Percentiles rank a stretch among this genome's conserved stretches.
Evolutionary conservation across 1,140 invertebrate species (phyloP).

Genomic region (Grapholita molesta): DNA sequence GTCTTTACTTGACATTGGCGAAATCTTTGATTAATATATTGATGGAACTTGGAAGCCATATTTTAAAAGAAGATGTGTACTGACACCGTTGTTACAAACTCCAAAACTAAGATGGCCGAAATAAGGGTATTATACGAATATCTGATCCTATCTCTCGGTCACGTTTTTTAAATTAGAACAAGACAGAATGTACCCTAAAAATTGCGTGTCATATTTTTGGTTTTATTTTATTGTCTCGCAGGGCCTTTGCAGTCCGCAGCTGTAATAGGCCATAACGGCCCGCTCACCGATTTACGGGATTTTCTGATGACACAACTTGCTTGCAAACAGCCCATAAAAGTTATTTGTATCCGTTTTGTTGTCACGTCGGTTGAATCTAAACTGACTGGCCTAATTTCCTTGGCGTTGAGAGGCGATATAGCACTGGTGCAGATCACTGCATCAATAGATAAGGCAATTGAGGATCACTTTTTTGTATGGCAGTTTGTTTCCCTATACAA

Average conservation of each 20-base stretch:
- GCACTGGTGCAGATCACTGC: not conserved
- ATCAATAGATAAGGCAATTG: too few species aligned
- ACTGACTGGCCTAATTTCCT: conserved; percentile 10
- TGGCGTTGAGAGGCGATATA: not conserved
- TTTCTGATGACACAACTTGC: conserved; percentile 61
- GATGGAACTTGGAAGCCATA: too few species aligned
- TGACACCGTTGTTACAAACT: too few species aligned
- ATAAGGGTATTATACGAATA: too few species aligned
- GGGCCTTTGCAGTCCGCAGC: conserved; percentile 30
- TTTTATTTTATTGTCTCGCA: conserved; percentile 46
- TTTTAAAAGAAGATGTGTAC: too few species aligned
- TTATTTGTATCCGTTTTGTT: conserved; percentile 57
- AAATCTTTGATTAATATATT: too few species aligned
- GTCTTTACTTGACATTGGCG: too few species aligned
- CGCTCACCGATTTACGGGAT: conserved; percentile 51
- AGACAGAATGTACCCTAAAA: not conserved
- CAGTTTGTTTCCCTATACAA: too few species aligned
- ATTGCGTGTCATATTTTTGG: conserved; percentile 39
- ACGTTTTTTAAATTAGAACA: not conserved
- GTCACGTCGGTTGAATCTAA: conserved; percentile 13
- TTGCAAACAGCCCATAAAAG: conserved; percentile 63
- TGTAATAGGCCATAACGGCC: conserved; percentile 51
- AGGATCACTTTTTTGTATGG: too few species aligned
- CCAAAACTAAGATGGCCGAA: too few species aligned
- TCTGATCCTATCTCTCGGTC: too few species aligned